phyloP scores from a whole-genome alignment of 2,888 invertebrate genomes.

The Lithophane socia region DNA sequence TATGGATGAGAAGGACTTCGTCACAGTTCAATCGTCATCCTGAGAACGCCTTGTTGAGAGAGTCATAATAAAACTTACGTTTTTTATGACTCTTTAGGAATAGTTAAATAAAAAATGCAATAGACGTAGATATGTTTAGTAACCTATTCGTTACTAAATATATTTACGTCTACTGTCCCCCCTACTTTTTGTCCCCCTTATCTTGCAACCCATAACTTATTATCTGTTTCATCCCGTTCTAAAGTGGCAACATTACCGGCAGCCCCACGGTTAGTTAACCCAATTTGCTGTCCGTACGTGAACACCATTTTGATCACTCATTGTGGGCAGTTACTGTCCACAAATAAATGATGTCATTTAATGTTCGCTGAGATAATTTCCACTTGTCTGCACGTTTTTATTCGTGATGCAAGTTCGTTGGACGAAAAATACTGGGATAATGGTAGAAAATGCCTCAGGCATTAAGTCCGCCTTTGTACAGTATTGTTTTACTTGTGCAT shows the following conservation, averaged over 20 bases:
- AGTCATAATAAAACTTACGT: too few relatives aligned
- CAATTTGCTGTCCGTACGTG: conserved; percentile 61
- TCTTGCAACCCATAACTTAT: conserved; percentile 1
- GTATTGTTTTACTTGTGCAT: too few relatives aligned
- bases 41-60: too few relatives aligned
- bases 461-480: too few relatives aligned
- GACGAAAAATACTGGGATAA: background rate
- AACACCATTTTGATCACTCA: conserved; percentile 55
- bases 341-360: conserved; percentile 58
- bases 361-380: conserved; percentile 35
- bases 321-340: conserved; percentile 47
- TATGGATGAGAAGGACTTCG: too few relatives aligned
- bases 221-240: background rate
- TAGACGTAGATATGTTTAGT: too few relatives aligned
- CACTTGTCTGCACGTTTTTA: conserved; percentile 11
- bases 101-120: too few relatives aligned
- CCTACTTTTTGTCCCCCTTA: too few relatives aligned
- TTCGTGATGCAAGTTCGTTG: background rate
- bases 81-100: too few relatives aligned
- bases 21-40: too few relatives aligned
- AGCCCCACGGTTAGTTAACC: conserved; percentile 59
- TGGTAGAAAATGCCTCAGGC: background rate
- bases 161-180: too few relatives aligned
- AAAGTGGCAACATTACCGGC: conserved; percentile 44
- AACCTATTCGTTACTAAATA: too few relatives aligned